phyloP scores from a whole-genome alignment of 2,888 invertebrate genomes.

The Lucinisca nassula region DNA sequence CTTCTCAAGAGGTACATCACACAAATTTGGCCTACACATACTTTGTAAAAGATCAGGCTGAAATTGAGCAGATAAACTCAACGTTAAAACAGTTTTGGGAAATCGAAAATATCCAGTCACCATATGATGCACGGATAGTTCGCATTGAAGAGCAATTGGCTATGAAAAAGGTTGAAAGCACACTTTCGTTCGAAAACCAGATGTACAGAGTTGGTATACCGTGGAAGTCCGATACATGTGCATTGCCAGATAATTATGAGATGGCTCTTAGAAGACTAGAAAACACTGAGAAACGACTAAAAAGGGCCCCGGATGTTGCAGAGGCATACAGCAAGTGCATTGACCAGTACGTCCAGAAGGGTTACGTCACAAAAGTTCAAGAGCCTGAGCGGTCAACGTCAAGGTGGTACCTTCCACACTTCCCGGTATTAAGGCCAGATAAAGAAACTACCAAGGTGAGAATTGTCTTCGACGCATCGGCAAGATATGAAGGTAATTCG shows the following conservation, averaged over 20 bases:
- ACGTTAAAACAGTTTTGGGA: background rate
- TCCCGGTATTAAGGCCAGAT: constrained; percentile 2
- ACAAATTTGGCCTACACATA: too few species aligned
- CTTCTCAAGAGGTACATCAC: too few species aligned
- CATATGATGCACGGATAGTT: background rate
- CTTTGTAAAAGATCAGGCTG: too few species aligned
- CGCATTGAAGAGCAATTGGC: background rate
- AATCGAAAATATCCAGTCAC: background rate
- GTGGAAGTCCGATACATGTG: background rate
- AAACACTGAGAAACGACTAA: too few species aligned
- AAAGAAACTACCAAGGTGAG: constrained; percentile 55
- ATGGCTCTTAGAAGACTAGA: background rate
- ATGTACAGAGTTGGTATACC: background rate
- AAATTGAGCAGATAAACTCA: background rate
- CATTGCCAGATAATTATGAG: too few species aligned
- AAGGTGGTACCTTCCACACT: background rate
- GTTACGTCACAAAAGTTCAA: background rate
- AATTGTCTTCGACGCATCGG: constrained; percentile 67
- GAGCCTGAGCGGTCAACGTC: background rate
- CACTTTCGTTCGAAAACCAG: background rate
- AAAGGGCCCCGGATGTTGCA: background rate
- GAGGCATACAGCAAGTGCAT: background rate
- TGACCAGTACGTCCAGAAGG: background rate
- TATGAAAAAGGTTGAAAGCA: too few species aligned
- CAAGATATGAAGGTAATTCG: constrained; percentile 35